A percentile compares a stretch with the other conserved stretches of the same genome.
These are phyloP conservation scores for Limnodromus scolopaceus DNA, from an alignment of 2,797 vertebrate genomes.

Conservation along the genomic window DNA sequence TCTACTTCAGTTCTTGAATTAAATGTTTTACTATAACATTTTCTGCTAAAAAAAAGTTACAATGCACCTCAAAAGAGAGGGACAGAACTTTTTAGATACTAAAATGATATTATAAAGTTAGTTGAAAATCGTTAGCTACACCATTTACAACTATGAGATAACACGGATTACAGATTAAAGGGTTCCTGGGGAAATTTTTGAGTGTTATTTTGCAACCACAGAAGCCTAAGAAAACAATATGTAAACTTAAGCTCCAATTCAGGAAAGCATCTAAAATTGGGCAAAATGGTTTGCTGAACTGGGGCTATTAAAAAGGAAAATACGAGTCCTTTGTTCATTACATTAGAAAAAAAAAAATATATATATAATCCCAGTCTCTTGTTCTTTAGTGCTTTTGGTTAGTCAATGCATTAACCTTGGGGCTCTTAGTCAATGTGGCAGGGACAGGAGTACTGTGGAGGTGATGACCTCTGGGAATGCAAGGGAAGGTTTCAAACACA, in stretches of 20 bases:
- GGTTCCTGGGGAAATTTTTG: not conserved
- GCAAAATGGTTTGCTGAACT: conserved; percentile 20
- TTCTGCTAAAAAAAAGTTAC: not conserved
- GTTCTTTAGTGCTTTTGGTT: conserved; percentile 15
- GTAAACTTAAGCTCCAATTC: not conserved
- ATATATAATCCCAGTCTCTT: not conserved
- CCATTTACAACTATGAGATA: not conserved
- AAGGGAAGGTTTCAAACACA: conserved; percentile 57
- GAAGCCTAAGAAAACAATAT: not conserved
- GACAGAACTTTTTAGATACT: not conserved
- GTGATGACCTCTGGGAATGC: conserved; percentile 57
- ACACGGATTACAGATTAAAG: not conserved
- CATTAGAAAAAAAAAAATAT: not conserved
- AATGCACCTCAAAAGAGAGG: not conserved
- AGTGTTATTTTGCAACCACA: not conserved
- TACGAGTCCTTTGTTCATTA: not conserved
- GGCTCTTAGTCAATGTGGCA: conserved; percentile 47
- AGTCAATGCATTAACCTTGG: conserved; percentile 73
- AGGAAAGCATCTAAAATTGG: not conserved
- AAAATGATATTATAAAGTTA: not conserved
- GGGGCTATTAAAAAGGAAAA: not conserved
- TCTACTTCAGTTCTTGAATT: not conserved
- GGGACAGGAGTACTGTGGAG: conserved; percentile 33
- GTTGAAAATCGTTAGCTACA: not conserved
- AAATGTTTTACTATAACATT: not conserved